Percentiles rank a stretch among this genome's conserved stretches.
Evolutionary conservation across 64 coral and sea anemone species (phyloP).

Genomic region (Hydrozoanthus tunicans): DNA sequence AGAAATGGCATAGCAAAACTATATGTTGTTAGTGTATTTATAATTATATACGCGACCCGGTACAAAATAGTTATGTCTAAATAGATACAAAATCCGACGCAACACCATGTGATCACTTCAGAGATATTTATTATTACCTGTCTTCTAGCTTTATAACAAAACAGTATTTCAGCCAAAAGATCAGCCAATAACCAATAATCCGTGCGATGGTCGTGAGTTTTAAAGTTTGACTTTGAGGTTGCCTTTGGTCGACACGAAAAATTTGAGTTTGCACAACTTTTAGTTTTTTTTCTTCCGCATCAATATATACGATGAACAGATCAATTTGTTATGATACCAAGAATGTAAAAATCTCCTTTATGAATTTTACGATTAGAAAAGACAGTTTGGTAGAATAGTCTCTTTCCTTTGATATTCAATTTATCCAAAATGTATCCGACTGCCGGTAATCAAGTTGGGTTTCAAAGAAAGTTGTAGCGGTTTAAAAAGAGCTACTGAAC

Average conservation of each 20-base stretch:
- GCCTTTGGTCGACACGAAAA: background rate
- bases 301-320: background rate
- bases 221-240: background rate
- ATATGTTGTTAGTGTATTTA: too few relatives aligned
- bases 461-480: background rate
- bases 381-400: background rate
- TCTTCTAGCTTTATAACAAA: too few relatives aligned
- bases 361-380: background rate
- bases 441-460: background rate
- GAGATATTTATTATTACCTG: too few relatives aligned
- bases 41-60: too few relatives aligned
- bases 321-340: background rate
- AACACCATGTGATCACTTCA: too few relatives aligned
- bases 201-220: too few relatives aligned
- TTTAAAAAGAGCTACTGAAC: background rate
- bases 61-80: too few relatives aligned
- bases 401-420: background rate
- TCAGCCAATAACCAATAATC: too few relatives aligned
- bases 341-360: background rate
- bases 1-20: too few relatives aligned
- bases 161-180: too few relatives aligned
- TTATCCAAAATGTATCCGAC: conserved; percentile 9
- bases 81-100: too few relatives aligned
- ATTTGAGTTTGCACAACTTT: background rate
- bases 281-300: background rate